These are phyloP conservation scores for Perithous albicinctus DNA, from an alignment of 2,888 invertebrate species.

Conservation along the genomic window DNA sequence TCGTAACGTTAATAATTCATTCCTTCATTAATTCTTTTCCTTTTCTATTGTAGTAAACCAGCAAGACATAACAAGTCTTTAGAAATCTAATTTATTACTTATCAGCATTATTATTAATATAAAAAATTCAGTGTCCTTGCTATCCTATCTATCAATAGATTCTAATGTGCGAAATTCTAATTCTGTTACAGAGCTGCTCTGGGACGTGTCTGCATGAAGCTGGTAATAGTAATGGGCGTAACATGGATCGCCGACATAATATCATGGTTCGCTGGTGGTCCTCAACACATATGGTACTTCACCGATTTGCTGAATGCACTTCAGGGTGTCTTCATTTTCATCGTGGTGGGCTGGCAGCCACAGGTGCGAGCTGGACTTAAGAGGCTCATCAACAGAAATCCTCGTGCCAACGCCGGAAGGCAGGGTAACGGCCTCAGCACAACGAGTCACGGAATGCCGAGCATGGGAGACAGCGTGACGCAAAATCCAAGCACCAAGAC, in stretches of 20 bases:
- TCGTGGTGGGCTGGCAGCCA: slow-evolving; percentile 95
- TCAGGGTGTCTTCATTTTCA: slow-evolving; percentile 95
- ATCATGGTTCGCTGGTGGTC: slow-evolving; percentile 93
- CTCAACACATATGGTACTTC: slow-evolving; percentile 92
- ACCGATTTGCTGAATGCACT: slow-evolving; percentile 94
- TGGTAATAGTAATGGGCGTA: slow-evolving; percentile 93
- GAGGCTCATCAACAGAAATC: slow-evolving; percentile 87
- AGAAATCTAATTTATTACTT: too few relatives aligned
- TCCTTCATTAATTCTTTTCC: neutral
- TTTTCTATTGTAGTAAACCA: too few relatives aligned
- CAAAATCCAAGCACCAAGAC: slow-evolving; percentile 89
- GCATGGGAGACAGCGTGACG: slow-evolving; percentile 91
- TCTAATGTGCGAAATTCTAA: neutral
- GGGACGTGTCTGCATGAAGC: slow-evolving; percentile 93
- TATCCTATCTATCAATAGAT: neutral
- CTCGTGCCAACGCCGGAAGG: slow-evolving; percentile 86
- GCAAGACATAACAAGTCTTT: too few relatives aligned
- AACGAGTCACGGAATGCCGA: slow-evolving; percentile 93
- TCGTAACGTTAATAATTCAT: neutral
- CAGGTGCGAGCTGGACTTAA: slow-evolving; percentile 91
- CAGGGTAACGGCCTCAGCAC: slow-evolving; percentile 89
- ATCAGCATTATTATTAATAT: too few relatives aligned
- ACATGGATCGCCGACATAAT: slow-evolving; percentile 93
- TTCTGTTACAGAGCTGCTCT: slow-evolving; percentile 89
- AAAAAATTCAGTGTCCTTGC: too few relatives aligned